Evolutionary conservation across 1,140 invertebrate genomes (phyloP), one percentile per base, ranked within the genome.

Genomic region (Apis laboriosa): DNA sequence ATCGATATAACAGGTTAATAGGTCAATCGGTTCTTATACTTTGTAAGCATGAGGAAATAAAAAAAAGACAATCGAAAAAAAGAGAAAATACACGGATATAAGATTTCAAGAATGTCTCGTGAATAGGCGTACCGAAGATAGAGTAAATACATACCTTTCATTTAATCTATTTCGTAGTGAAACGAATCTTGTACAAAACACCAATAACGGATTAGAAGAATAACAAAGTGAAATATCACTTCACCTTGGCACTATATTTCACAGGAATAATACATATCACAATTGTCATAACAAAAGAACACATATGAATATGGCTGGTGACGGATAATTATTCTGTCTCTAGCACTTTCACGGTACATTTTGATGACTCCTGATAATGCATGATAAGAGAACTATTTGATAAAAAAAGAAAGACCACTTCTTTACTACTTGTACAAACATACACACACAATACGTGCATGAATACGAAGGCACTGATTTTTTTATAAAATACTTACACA

Each of bases 201-300:
- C 63, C 63, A 71, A 34, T 11, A 21, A 71, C 28, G 43, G 55
- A 28, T 19, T 21, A 73, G 49, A 79, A 34, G 56, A 75, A 63
- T 58, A 61, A 74, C 24, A 83, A 83, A 78, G 71, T 70, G 58
- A 78, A 68, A 73, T 72, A 82, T 89, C 70, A 82, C 77, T 82
- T 84, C 75, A 61, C 67, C 61, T 74, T 79, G 67, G 81, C 84
- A 85, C 76, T 83, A 73, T 81, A 77, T 84, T 67, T 77, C 80
- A 84, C 86, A 71, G 75, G 84, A 89, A 84, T 88, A 86, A 85
- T 43, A 43, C 34, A 43, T 87, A 91, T 90, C 86, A 90, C 89
- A 84, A 91, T 90, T 90, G 86, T 90, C 86, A 90, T 86, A 91
- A 91, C 84, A 92, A 91, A 89, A 88, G 86, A 87, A 90, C 83